A percentile compares a stretch with the other conserved stretches of the same genome.
Conservation (phyloP, 1,140 invertebrate genomes). For the Stegodyphus dumicola region DNA sequence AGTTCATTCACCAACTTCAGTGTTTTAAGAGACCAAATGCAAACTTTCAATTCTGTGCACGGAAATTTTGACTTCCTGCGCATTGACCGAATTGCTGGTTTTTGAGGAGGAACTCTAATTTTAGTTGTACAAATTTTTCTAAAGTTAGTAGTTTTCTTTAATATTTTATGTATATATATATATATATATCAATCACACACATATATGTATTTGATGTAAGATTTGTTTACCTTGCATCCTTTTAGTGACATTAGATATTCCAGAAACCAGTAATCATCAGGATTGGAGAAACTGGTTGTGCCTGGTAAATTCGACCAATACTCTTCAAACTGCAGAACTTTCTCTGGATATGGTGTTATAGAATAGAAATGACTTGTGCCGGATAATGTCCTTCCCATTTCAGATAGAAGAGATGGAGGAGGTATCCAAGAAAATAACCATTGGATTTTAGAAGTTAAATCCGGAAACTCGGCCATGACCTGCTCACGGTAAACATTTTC, state of each 20-base stretch:
- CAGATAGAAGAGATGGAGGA: slow-evolving; percentile 1
- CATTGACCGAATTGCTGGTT: no score
- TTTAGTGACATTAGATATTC: slow-evolving; percentile 57
- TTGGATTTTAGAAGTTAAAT: slow-evolving; percentile 17
- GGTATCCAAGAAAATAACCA: slow-evolving; percentile 63
- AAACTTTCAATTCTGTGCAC: no score
- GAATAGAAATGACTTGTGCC: slow-evolving; percentile 18
- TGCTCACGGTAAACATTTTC: neutral
- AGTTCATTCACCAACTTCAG: no score
- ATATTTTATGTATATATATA: no score
- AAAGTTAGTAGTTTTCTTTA: no score
- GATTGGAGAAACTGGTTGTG: neutral
- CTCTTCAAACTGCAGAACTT: slow-evolving; percentile 47
- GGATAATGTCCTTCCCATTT: neutral
- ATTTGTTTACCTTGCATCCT: slow-evolving; percentile 47
- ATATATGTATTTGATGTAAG: no score
- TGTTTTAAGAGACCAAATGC: no score
- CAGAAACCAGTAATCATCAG: slow-evolving; percentile 55
- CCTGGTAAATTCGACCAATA: slow-evolving; percentile 30
- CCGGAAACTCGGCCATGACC: slow-evolving; percentile 48
- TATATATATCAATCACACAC: no score
- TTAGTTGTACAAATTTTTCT: no score
- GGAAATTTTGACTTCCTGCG: no score
- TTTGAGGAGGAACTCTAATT: no score
- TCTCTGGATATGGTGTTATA: slow-evolving; percentile 46